These are phyloP conservation scores for Polypedilum pembai DNA, from an alignment of 1,140 invertebrate genomes.

Conservation along the genomic window DNA sequence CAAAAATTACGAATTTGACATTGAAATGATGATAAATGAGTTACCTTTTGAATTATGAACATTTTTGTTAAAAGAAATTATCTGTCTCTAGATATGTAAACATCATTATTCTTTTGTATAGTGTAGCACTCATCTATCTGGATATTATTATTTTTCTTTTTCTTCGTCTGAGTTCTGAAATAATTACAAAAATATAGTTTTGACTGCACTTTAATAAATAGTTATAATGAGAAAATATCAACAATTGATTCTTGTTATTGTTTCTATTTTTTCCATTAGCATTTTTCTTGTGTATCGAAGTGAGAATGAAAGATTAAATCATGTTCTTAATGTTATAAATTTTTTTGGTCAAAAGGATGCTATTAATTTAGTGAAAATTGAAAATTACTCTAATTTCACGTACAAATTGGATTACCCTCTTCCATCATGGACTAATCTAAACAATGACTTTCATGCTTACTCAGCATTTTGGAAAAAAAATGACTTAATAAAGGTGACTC, in stretches of 20 bases:
- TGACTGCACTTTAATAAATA: background rate
- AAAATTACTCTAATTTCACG: conserved; percentile 35
- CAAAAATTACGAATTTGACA: background rate
- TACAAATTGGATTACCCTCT: conserved; percentile 44
- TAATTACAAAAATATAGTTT: background rate
- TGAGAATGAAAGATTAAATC: conserved; percentile 61
- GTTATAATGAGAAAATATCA: conserved; percentile 59
- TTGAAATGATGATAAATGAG: background rate
- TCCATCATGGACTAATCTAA: conserved; percentile 48
- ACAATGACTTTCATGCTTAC: conserved; percentile 48
- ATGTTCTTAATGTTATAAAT: conserved; percentile 62
- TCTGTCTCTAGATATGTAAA: background rate
- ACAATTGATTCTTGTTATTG: conserved; percentile 53
- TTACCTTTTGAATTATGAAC: conserved; percentile 1
- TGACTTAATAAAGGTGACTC: conserved; percentile 40
- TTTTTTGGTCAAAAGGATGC: conserved; percentile 53
- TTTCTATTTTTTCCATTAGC: conserved; percentile 53
- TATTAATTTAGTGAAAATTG: conserved; percentile 36
- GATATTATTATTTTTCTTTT: conserved; percentile 1
- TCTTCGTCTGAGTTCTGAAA: background rate
- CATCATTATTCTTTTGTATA: background rate
- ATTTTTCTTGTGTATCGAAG: conserved; percentile 60
- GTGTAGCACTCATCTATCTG: background rate
- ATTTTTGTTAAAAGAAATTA: background rate
- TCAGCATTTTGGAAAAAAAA: conserved; percentile 47